These are phyloP conservation scores for Littorina saxatilis DNA, from an alignment of 1,140 invertebrate species.

Conservation along the genomic window DNA sequence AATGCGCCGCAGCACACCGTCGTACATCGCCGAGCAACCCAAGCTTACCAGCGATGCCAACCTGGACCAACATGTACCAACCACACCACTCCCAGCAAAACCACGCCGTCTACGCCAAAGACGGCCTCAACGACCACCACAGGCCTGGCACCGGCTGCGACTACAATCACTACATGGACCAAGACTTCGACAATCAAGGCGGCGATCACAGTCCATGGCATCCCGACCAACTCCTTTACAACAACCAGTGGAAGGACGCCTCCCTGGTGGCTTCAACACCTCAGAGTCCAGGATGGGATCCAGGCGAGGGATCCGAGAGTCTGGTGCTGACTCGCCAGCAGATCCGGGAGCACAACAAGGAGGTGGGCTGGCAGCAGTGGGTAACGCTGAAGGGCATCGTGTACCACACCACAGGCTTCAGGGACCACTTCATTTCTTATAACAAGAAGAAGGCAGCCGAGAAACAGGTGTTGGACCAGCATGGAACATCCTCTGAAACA, in stretches of 20 bases:
- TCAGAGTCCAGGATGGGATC: neutral
- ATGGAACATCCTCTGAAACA: no score
- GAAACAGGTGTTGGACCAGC: no score
- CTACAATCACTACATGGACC: neutral
- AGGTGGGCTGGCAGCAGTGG: slow-evolving; percentile 31
- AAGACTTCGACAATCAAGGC: neutral
- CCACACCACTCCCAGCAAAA: neutral
- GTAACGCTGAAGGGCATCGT: slow-evolving; percentile 24
- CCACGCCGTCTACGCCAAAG: neutral
- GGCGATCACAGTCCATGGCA: neutral
- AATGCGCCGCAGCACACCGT: no score
- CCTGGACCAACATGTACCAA: neutral
- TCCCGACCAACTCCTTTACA: neutral
- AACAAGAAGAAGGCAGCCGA: slow-evolving; percentile 10
- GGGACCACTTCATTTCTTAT: slow-evolving; percentile 31
- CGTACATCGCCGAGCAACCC: neutral
- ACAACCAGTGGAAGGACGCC: neutral
- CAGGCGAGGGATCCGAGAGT: neutral
- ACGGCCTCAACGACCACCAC: neutral
- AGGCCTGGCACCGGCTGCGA: neutral
- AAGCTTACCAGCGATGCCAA: neutral
- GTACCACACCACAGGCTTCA: slow-evolving; percentile 29
- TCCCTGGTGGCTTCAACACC: neutral
- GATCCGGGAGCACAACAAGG: slow-evolving; percentile 27
- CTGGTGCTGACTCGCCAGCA: slow-evolving; percentile 18